phyloP scores from a whole-genome alignment of 1,140 invertebrate species.

The Zaprionus inermis region DNA sequence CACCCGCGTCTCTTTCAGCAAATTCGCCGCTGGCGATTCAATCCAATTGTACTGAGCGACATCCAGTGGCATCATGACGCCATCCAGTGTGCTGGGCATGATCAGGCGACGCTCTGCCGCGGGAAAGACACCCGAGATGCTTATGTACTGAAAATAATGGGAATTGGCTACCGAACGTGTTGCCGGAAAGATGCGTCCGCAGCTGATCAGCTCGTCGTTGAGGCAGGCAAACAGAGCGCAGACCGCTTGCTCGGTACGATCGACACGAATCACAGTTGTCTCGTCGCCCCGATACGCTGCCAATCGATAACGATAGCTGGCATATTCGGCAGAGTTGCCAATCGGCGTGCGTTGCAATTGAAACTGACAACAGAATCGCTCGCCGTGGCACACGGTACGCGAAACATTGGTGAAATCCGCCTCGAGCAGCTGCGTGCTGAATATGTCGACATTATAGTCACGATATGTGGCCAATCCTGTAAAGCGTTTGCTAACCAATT shows the following conservation, averaged over 20 bases:
- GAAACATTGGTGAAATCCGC: slow-evolving; percentile 32
- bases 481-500: slow-evolving; percentile 29
- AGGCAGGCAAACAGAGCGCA: slow-evolving; percentile 84
- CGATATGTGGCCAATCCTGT: slow-evolving; percentile 54
- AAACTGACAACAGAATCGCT: slow-evolving; percentile 58
- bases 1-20: slow-evolving; percentile 10
- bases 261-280: slow-evolving; percentile 63
- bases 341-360: slow-evolving; percentile 20
- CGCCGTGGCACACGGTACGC: slow-evolving; percentile 42
- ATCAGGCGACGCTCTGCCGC: slow-evolving; percentile 63
- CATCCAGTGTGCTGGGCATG: slow-evolving; percentile 75
- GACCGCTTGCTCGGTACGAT: slow-evolving; percentile 75
- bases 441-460: slow-evolving; percentile 74
- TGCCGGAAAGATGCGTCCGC: slow-evolving; percentile 66
- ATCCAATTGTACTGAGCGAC: slow-evolving; percentile 54
- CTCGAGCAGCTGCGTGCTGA: slow-evolving; percentile 43
- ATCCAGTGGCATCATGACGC: slow-evolving; percentile 59
- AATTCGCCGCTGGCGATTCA: slow-evolving; percentile 29
- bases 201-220: slow-evolving; percentile 56
- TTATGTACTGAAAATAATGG: slow-evolving; percentile 53
- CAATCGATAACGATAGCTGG: slow-evolving; percentile 79
- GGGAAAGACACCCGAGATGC: slow-evolving; percentile 55
- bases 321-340: not conserved
- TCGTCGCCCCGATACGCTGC: slow-evolving; percentile 79
- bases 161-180: slow-evolving; percentile 40